These are phyloP conservation scores for Coryphaenoides rupestris DNA, from an alignment of 2,113 vertebrate species.

Conservation along the genomic window DNA sequence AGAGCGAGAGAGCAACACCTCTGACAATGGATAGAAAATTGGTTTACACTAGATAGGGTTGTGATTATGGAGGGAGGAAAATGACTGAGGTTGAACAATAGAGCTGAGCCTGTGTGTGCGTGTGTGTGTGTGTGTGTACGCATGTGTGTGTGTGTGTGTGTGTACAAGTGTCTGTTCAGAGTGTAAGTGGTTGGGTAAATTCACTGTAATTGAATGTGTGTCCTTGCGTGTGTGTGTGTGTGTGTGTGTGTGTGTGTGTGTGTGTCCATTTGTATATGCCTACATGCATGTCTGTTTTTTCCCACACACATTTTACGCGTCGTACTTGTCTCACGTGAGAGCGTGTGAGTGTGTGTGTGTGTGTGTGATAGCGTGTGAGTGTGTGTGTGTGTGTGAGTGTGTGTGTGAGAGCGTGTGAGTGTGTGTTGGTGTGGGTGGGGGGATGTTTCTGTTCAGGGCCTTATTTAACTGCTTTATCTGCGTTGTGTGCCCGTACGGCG, in stretches of 20 bases:
- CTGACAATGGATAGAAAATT: slow-evolving; percentile 70
- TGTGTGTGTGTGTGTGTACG: slow-evolving; percentile 29
- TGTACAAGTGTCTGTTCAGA: slow-evolving; percentile 15
- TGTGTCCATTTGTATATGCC: slow-evolving; percentile 3
- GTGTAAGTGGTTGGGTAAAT: slow-evolving; percentile 61
- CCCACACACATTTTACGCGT: neutral
- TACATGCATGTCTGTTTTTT: neutral
- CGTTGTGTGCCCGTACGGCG: neutral
- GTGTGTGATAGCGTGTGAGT: too few species aligned
- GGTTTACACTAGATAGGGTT: slow-evolving; percentile 73
- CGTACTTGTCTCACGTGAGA: neutral
- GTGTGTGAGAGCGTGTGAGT: neutral
- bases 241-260: slow-evolving; percentile 30
- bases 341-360: neutral
- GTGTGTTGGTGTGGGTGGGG: neutral
- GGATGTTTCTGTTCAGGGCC: neutral
- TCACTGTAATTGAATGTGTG: slow-evolving; percentile 53
- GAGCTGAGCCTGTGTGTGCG: slow-evolving; percentile 27
- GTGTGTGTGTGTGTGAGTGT: too few species aligned
- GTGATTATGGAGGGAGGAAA: slow-evolving; percentile 69
- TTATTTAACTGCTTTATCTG: neutral
- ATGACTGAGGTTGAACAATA: slow-evolving; percentile 69
- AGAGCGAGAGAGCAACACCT: slow-evolving; percentile 65
- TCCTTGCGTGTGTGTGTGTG: slow-evolving; percentile 31
- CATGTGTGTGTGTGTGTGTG: slow-evolving; percentile 10